Conservation (phyloP, 1,140 invertebrate species). For the Bombus haemorrhoidalis region DNA sequence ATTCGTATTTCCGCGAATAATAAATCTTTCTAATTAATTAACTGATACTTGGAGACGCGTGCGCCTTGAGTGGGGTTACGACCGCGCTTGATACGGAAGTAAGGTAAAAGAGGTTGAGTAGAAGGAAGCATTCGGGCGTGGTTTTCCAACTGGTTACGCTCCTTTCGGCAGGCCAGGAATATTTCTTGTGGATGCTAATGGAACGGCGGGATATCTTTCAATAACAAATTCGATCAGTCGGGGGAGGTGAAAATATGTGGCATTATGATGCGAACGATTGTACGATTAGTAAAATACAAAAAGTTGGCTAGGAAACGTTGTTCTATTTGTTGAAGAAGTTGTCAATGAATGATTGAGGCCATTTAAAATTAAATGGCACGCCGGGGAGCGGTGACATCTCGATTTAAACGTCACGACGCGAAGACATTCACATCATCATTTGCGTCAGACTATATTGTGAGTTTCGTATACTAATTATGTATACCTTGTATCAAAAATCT, state of each 20-base stretch:
- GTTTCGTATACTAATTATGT: conserved; percentile 30
- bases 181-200: not conserved
- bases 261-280: conserved; percentile 14
- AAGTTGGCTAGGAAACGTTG: conserved; percentile 5
- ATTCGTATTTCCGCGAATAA: conserved; percentile 4
- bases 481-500: not conserved
- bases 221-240: not conserved
- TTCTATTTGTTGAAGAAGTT: conserved; percentile 9
- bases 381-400: conserved; percentile 54
- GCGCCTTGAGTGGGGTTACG: conserved; percentile 59
- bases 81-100: conserved; percentile 60
- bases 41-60: conserved; percentile 61
- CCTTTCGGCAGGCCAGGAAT: not conserved
- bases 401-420: conserved; percentile 52
- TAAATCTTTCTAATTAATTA: conserved; percentile 16
- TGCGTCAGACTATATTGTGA: conserved; percentile 44
- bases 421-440: conserved; percentile 36
- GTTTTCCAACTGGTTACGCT: conserved; percentile 64
- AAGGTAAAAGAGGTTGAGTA: conserved; percentile 32
- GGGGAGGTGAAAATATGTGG: conserved; percentile 15
- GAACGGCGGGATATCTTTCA: conserved; percentile 1
- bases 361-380: conserved; percentile 64
- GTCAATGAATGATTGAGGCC: conserved; percentile 10
- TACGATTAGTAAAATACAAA: conserved; percentile 1
- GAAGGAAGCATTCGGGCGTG: conserved; percentile 67